phyloP scores from a whole-genome alignment of 2,888 invertebrate genomes.

The Heterodera filipjevi region DNA sequence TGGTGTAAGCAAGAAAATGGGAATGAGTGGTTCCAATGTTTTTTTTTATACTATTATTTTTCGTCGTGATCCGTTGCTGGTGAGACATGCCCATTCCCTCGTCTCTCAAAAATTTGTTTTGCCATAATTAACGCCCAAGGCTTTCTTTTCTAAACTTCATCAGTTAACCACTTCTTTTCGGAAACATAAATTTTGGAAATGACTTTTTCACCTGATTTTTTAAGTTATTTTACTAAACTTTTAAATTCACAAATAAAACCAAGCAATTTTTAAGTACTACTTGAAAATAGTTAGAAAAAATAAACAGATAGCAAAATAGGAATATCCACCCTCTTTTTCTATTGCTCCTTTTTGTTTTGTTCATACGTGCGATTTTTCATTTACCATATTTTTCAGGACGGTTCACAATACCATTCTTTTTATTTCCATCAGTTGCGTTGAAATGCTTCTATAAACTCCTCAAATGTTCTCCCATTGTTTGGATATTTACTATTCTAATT shows the following conservation, averaged over 20 bases:
- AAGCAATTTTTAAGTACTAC: too few species aligned
- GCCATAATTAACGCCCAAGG: constrained; percentile 1
- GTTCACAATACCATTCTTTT: not conserved
- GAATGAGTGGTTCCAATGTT: not conserved
- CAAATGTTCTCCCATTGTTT: not conserved
- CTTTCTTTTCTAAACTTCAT: not conserved
- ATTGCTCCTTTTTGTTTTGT: not conserved
- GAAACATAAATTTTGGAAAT: too few species aligned
- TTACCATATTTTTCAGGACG: not conserved
- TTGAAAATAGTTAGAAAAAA: too few species aligned
- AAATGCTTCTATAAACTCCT: constrained; percentile 10
- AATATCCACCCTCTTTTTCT: not conserved
- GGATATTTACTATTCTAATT: not conserved
- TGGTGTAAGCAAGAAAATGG: not conserved
- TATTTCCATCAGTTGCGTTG: not conserved
- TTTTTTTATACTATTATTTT: not conserved
- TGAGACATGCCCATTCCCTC: not conserved
- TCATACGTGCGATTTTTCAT: not conserved
- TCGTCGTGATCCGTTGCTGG: not conserved
- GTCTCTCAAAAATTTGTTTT: constrained; percentile 1
- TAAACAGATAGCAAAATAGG: too few species aligned
- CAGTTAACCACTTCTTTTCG: too few species aligned
- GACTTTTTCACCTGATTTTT: too few species aligned
- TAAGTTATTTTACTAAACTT: too few species aligned
- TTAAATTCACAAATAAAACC: too few species aligned